Conservation (phyloP, 2,888 invertebrate genomes). For the Apamea epomidion region DNA sequence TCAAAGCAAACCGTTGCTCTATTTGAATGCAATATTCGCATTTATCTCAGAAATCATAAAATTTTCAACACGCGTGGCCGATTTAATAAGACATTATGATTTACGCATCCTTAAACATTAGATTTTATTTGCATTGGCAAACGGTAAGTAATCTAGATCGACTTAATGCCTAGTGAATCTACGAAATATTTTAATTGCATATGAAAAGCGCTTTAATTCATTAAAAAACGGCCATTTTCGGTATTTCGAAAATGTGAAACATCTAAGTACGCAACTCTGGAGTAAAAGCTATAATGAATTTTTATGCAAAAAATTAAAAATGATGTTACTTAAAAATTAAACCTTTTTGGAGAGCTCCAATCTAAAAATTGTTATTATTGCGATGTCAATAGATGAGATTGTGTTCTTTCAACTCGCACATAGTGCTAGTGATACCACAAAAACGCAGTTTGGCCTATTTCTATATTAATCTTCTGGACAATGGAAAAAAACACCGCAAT, state of each 20-base stretch:
- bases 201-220: not conserved
- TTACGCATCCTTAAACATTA: slow-evolving; percentile 50
- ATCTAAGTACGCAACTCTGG: not conserved
- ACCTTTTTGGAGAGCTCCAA: not conserved
- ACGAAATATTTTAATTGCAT: slow-evolving; percentile 10
- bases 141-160: slow-evolving; percentile 22
- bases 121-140: slow-evolving; percentile 37
- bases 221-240: not conserved
- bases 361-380: not conserved
- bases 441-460: not conserved
- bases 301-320: not conserved
- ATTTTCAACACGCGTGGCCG: slow-evolving; percentile 33
- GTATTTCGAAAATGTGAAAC: not conserved
- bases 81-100: slow-evolving; percentile 34
- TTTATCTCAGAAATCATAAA: slow-evolving; percentile 32
- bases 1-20: not conserved
- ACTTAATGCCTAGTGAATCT: not conserved
- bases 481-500: slow-evolving; percentile 5
- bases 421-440: not conserved
- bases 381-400: not conserved
- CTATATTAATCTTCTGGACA: not conserved
- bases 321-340: not conserved
- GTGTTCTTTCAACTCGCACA: not conserved
- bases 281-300: not conserved
- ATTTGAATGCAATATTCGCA: slow-evolving; percentile 19